Conservation (phyloP, 1,140 invertebrate species). For the Drosophila albomicans region DNA sequence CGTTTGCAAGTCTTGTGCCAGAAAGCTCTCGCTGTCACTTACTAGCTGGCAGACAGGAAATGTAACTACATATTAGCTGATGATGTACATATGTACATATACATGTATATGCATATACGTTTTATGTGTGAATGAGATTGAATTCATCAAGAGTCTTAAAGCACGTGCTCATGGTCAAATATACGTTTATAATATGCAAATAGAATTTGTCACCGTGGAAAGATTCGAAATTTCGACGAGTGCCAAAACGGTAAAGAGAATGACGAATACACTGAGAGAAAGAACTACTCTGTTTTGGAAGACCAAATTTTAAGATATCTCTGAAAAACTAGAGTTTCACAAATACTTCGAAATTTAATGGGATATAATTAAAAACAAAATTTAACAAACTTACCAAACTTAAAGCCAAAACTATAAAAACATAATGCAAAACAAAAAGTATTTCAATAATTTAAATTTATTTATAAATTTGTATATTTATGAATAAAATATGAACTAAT, state of each 20-base stretch:
- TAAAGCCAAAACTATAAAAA: slow-evolving; percentile 8
- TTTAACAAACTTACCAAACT: slow-evolving; percentile 50
- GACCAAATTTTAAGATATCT: too few relatives aligned
- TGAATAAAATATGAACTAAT: slow-evolving; percentile 57
- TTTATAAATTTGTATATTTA: slow-evolving; percentile 55
- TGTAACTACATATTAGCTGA: slow-evolving; percentile 1
- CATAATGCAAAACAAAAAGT: slow-evolving; percentile 25
- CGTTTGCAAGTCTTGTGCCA: neutral
- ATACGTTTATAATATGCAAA: slow-evolving; percentile 24
- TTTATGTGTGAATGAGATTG: slow-evolving; percentile 21
- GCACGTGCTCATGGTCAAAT: slow-evolving; percentile 59
- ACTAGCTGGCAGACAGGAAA: slow-evolving; percentile 35
- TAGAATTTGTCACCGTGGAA: slow-evolving; percentile 66
- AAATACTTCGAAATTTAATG: too few relatives aligned
- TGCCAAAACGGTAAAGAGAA: slow-evolving; percentile 61
- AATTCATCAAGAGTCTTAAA: slow-evolving; percentile 22
- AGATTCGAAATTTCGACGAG: slow-evolving; percentile 50
- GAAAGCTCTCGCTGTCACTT: slow-evolving; percentile 20
- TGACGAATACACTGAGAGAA: slow-evolving; percentile 23
- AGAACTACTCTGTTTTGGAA: neutral
- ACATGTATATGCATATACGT: neutral
- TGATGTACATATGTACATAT: slow-evolving; percentile 5
- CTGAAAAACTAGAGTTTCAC: too few relatives aligned
- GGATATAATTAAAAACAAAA: slow-evolving; percentile 12
- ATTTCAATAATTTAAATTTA: slow-evolving; percentile 73